These are phyloP conservation scores for Heterotilapia buettikoferi DNA, from an alignment of 2,113 vertebrate species.

Conservation along the genomic window DNA sequence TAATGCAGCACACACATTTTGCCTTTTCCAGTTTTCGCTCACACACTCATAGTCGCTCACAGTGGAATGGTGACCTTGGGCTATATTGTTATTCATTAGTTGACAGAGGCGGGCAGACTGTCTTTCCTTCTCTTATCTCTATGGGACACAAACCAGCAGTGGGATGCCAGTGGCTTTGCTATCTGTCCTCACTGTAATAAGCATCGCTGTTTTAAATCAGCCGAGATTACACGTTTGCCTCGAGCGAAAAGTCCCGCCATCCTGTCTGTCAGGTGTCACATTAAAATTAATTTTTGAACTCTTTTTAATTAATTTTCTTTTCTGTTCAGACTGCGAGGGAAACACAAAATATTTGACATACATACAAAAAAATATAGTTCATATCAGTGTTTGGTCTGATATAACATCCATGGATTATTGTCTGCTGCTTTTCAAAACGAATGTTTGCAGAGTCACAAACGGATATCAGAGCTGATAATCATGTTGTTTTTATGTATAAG, in stretches of 20 bases:
- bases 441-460: background rate
- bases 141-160: slow-evolving; percentile 27
- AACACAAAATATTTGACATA: background rate
- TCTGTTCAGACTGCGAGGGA: background rate
- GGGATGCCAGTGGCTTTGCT: slow-evolving; percentile 8
- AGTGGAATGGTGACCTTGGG: slow-evolving; percentile 54
- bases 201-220: slow-evolving; percentile 36
- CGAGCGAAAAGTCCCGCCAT: background rate
- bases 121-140: slow-evolving; percentile 40
- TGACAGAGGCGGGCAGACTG: slow-evolving; percentile 5
- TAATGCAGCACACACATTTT: background rate
- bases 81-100: slow-evolving; percentile 63
- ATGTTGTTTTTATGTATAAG: background rate
- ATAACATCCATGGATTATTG: background rate
- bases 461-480: background rate
- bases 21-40: background rate
- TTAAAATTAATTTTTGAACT: background rate
- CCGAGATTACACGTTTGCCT: slow-evolving; percentile 7
- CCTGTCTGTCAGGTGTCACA: background rate
- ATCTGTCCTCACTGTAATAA: slow-evolving; percentile 38
- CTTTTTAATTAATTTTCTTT: background rate
- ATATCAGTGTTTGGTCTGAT: background rate
- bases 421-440: background rate
- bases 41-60: background rate
- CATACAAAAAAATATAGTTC: background rate